These are phyloP conservation scores for Zaprionus nigranus DNA, from an alignment of 1,140 invertebrate species.

Conservation along the genomic window DNA sequence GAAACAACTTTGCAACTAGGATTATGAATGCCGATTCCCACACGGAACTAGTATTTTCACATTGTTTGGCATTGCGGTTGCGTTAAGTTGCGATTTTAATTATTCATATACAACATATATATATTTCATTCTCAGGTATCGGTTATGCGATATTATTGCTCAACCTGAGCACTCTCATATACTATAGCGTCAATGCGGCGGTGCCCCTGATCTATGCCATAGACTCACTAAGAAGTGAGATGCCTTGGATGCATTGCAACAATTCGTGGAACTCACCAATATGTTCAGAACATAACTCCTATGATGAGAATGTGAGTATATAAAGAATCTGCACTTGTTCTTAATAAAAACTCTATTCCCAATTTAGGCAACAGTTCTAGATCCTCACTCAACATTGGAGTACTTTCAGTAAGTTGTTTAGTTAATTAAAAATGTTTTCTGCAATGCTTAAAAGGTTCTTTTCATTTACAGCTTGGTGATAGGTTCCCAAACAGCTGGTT, in stretches of 20 bases:
- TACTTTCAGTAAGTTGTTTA: conserved; percentile 65
- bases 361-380: conserved; percentile 21
- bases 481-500: conserved; percentile 52
- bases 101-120: background rate
- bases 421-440: too few species aligned
- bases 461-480: conserved; percentile 52
- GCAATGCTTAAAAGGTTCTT: background rate
- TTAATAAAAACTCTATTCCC: background rate
- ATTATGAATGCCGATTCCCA: background rate
- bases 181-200: conserved; percentile 72
- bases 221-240: conserved; percentile 53
- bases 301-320: conserved; percentile 58
- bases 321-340: background rate
- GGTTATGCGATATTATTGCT: conserved; percentile 76
- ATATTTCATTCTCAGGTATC: conserved; percentile 55
- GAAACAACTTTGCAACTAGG: background rate
- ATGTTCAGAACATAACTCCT: conserved; percentile 67
- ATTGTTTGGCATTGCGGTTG: background rate
- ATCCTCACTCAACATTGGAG: conserved; percentile 73
- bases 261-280: conserved; percentile 73
- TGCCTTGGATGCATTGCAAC: conserved; percentile 81
- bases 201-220: conserved; percentile 75
- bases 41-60: background rate
- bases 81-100: background rate
- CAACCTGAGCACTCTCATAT: conserved; percentile 72